Evolutionary conservation across 2,113 vertebrate genomes (phyloP), one percentile per base, ranked within the genome.

Genomic region (Dryoscopus gambensis): DNA sequence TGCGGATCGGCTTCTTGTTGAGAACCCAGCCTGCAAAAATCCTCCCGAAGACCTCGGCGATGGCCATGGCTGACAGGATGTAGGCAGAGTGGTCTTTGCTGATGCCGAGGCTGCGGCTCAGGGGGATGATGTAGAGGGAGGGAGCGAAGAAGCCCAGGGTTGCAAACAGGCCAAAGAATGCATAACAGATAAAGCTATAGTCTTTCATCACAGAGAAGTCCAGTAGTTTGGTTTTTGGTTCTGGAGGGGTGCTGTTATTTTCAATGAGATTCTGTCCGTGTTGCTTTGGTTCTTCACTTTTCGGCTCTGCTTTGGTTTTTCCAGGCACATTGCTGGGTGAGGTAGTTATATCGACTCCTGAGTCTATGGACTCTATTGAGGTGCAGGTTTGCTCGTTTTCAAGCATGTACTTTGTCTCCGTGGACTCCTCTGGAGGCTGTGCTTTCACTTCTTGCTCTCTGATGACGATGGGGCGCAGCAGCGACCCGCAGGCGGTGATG

Each of bases 81-180:
- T 99, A 99, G 1, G 98, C 97, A 4, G 99, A 98, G 9, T 82
- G 98, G 44, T 99, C 98, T 20, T 98, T 98, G 76, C 98, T 50
- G 2, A 99, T 98, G 35, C 98, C 99, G 7, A 98, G 98, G 84
- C 98, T 99, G 87, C 98, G 98, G 8, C 98, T 98, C 88, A 99
- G 95, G 49, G 99, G 99, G 7, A 99, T 99, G 95, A 99, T 97
- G 96, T 99, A 99, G 27, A 99, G 96, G 10, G 98, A 98, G 5
- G 99, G 99, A 10, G 99, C 99, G 0, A 99, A 99, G 98, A 99
- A 99, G 67, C 99, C 99, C 71, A 99, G 96, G 2, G 99, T 99
- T 81, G 99, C 99, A 18, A 99, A 99, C 13, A 99, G 98, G 47
- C 99, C 99, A 25, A 99, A 99, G 14, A 99, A 90, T 31, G 99